Percentiles rank a stretch among this genome's conserved stretches.
These are phyloP conservation scores for Zygaena filipendulae DNA, from an alignment of 2,888 invertebrate genomes.

Conservation along the genomic window DNA sequence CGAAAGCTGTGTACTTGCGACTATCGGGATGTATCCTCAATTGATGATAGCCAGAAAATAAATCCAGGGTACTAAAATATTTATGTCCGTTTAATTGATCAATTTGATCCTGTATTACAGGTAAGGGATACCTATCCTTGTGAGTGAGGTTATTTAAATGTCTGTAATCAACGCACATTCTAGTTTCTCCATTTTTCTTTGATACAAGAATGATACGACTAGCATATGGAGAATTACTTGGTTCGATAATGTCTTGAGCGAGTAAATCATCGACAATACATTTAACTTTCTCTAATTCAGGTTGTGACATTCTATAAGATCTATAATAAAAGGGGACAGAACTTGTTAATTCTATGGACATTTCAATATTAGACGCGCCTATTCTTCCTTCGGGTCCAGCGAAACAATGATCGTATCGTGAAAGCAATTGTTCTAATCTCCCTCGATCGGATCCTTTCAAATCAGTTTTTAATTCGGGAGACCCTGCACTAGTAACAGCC, in stretches of 20 bases:
- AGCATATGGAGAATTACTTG: slow-evolving; percentile 5
- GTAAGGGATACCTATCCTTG: slow-evolving; percentile 10
- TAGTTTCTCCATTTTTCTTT: slow-evolving; percentile 6
- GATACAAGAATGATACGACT: slow-evolving; percentile 11
- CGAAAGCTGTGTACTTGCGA: slow-evolving; percentile 3
- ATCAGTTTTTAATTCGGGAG: background rate
- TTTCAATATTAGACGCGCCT: slow-evolving; percentile 1
- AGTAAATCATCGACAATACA: slow-evolving; percentile 5
- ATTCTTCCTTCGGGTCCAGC: background rate
- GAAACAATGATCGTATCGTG: slow-evolving; percentile 4
- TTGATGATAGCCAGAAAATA: too few relatives aligned
- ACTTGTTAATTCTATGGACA: slow-evolving; percentile 4
- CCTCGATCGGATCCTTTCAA: background rate
- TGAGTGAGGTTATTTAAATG: slow-evolving; percentile 5
- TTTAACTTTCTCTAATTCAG: slow-evolving; percentile 1
- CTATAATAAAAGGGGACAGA: slow-evolving; percentile 1
- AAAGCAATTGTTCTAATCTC: background rate
- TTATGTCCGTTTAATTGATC: too few relatives aligned
- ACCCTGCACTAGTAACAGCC: too few relatives aligned
- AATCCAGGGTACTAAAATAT: too few relatives aligned
- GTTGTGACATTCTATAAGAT: slow-evolving; percentile 5
- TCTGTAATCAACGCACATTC: slow-evolving; percentile 8
- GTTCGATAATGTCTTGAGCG: slow-evolving; percentile 3
- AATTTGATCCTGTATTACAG: slow-evolving; percentile 8
- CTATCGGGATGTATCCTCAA: slow-evolving; percentile 2